Conservation (phyloP, 1,140 invertebrate species). For the Nymphalis io region DNA sequence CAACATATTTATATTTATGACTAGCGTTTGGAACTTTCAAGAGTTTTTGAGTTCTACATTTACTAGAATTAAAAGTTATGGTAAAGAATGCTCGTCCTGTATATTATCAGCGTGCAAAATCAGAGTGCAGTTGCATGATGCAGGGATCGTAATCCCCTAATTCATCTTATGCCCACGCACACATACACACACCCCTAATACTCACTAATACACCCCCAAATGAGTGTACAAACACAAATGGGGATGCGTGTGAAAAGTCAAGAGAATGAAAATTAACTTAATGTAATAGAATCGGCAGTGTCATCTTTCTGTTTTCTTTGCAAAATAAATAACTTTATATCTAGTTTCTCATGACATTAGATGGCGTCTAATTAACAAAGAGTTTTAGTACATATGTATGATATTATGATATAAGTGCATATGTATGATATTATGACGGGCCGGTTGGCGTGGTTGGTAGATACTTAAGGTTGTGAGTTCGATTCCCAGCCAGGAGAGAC, state of each 20-base stretch:
- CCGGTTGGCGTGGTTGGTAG: no score
- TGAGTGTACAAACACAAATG: slow-evolving; percentile 62
- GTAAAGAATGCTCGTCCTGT: slow-evolving; percentile 52
- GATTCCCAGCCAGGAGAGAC: no score
- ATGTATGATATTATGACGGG: no score
- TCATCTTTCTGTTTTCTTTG: slow-evolving; percentile 35
- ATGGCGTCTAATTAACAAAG: not conserved
- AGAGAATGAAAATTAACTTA: slow-evolving; percentile 65
- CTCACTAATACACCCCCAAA: slow-evolving; percentile 62
- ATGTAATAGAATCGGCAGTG: slow-evolving; percentile 45
- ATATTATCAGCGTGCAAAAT: slow-evolving; percentile 69
- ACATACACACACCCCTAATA: slow-evolving; percentile 54
- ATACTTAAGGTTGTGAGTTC: no score
- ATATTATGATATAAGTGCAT: no score
- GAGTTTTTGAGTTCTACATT: not conserved
- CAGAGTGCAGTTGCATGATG: slow-evolving; percentile 78
- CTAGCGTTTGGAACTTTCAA: no score
- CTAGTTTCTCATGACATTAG: not conserved
- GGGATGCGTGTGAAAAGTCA: slow-evolving; percentile 75
- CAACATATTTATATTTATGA: no score
- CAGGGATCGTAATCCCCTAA: slow-evolving; percentile 75
- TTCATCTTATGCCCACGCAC: slow-evolving; percentile 68
- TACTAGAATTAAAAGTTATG: not conserved
- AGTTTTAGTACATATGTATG: not conserved
- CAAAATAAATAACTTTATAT: slow-evolving; percentile 1